These are phyloP conservation scores for Strix aluco DNA, from an alignment of 2,113 vertebrate genomes.

Conservation along the genomic window DNA sequence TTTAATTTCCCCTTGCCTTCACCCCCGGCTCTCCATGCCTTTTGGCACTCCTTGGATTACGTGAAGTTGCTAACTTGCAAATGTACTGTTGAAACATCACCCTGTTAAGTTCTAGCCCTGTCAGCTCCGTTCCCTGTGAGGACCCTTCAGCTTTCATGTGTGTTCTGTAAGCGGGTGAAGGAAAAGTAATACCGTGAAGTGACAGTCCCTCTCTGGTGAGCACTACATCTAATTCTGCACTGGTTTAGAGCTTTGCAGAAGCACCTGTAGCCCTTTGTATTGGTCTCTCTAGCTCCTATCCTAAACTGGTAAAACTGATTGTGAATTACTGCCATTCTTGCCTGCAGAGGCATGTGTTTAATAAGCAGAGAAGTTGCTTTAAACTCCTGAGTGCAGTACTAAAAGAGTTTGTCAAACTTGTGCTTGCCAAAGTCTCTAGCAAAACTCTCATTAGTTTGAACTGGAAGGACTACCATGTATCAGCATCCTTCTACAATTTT, in stretches of 20 bases:
- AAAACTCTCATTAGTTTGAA: neutral
- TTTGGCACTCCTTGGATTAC: slow-evolving; percentile 3
- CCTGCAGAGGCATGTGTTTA: slow-evolving; percentile 4
- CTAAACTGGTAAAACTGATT: neutral
- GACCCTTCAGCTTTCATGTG: neutral
- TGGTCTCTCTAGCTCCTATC: neutral
- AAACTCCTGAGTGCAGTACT: neutral
- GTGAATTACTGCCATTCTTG: neutral
- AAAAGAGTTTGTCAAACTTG: neutral
- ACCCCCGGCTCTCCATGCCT: neutral
- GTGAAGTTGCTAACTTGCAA: neutral
- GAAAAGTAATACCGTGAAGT: neutral
- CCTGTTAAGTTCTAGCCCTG: neutral
- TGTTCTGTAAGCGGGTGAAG: neutral
- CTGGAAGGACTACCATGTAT: neutral
- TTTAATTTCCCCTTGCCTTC: slow-evolving; percentile 28
- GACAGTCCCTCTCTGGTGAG: neutral
- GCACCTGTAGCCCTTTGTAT: neutral
- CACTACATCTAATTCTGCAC: neutral
- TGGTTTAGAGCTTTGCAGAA: neutral
- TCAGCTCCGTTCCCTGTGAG: neutral
- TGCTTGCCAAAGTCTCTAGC: neutral
- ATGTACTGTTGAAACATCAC: slow-evolving; percentile 37
- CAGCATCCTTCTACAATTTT: neutral
- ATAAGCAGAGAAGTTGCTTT: neutral